Base-by-base conservation (phyloP, 2,113 vertebrate genomes). In the Rhea americana region DNA sequence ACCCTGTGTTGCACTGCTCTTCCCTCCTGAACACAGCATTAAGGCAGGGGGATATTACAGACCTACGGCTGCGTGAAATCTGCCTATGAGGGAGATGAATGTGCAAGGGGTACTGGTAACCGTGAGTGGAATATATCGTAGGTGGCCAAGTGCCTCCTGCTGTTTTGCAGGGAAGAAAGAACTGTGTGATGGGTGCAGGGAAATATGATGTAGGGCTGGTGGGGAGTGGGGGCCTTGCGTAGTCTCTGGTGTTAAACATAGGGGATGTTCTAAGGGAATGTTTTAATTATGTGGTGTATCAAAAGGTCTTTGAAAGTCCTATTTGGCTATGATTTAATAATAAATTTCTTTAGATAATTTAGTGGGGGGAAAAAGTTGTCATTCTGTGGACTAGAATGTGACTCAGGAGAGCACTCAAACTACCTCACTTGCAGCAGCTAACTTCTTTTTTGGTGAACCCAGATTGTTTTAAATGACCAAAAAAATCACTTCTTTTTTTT, bases 51-150 rank as follows among this genome's bases (percentile, higher is more conserved):
- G 45, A 70, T 10, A 13, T 13, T 18, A 47, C 14, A 19, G 5
- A 51, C 20, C 37, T 15, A 6, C 26, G n/a, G 20, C 43, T 75
- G 18, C 8, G 11, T 9, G 13, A 63, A 89, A 63, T 30, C 21
- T 37, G 20, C 11, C 7, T 1, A 1, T 68, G 50, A 55, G 37
- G 13, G 19, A 58, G 32, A 24, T 24, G 21, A 2, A 13, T 0
- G 0, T 9, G 19, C 11, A 35, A 48, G 26, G 20, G 20, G 1
- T 48, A 35, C 35, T 85, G 35, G 21, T 24, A 45, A 30, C 2
- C 43, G 58, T 2, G 0, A 8, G 9, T 7, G 32, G 58, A 62
- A 67, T 37, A 45, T 45, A 22, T 19, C 11, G 21, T 47, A 0
- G 21, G 22, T 4, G 13, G 28, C 4, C 30, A 82, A 66, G 35